These are phyloP conservation scores for Polydrusus cervinus DNA, from an alignment of 2,888 invertebrate species.

Conservation along the genomic window DNA sequence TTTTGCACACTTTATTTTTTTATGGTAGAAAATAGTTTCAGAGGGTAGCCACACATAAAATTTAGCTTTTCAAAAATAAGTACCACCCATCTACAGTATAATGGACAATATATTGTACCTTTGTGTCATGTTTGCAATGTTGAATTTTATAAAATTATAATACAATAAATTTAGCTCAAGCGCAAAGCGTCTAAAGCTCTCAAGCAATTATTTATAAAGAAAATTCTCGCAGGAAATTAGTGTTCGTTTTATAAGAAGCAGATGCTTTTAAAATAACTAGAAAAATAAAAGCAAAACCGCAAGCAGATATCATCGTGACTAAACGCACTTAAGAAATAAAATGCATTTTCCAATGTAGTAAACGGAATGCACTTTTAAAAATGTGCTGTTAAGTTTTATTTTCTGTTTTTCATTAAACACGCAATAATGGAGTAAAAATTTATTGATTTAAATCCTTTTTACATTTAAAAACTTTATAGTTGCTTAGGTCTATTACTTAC, in stretches of 20 bases:
- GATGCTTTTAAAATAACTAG: constrained; percentile 16
- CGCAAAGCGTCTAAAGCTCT: background rate
- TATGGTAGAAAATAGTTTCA: too few relatives aligned
- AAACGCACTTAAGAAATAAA: constrained; percentile 20
- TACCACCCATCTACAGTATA: too few relatives aligned
- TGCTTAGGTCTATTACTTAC: background rate
- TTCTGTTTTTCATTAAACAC: constrained; percentile 2
- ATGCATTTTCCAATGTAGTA: constrained; percentile 12
- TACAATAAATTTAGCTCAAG: too few relatives aligned
- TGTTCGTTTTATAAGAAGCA: background rate
- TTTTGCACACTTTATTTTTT: too few relatives aligned
- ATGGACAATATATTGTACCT: too few relatives aligned
- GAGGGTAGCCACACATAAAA: too few relatives aligned
- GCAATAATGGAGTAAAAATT: constrained; percentile 2
- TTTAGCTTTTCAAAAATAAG: too few relatives aligned
- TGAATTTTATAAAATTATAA: too few relatives aligned
- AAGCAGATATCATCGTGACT: constrained; percentile 22
- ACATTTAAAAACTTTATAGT: background rate
- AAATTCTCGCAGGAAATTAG: constrained; percentile 3
- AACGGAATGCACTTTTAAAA: constrained; percentile 7
- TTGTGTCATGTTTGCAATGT: too few relatives aligned
- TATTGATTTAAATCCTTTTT: background rate
- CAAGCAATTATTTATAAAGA: background rate
- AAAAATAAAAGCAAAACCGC: constrained; percentile 6
- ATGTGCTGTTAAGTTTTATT: constrained; percentile 10